Percentiles rank a stretch among this genome's conserved stretches.
Evolutionary conservation across 2,113 vertebrate species (phyloP).

Genomic region (Cyprinodon brontotheroides): DNA sequence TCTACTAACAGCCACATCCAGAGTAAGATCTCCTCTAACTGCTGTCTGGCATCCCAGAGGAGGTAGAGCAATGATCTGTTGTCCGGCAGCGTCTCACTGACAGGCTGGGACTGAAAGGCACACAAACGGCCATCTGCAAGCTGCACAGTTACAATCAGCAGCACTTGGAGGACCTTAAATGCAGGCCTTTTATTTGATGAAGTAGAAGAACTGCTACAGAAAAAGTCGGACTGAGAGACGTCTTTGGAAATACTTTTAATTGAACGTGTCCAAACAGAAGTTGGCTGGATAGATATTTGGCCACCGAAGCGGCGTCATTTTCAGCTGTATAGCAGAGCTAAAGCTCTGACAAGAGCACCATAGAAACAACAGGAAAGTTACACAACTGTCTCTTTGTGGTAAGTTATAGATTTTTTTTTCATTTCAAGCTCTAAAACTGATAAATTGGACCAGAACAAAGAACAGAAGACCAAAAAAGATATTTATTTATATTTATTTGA

Average conservation of each 20-base stretch:
- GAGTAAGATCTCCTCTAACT: constrained; percentile 38
- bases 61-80: constrained; percentile 36
- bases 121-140: constrained; percentile 43
- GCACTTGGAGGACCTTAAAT: constrained; percentile 12
- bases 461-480: not conserved
- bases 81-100: constrained; percentile 42
- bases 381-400: constrained; percentile 44
- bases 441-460: constrained; percentile 11
- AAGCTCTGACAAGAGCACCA: constrained; percentile 16
- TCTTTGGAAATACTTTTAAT: constrained; percentile 44
- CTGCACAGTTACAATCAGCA: constrained; percentile 37
- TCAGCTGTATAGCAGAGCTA: constrained; percentile 9
- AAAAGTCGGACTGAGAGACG: constrained; percentile 40
- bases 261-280: constrained; percentile 28
- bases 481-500: too few species aligned
- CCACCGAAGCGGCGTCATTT: constrained; percentile 21
- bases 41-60: constrained; percentile 37
- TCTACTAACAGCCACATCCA: not conserved
- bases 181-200: not conserved
- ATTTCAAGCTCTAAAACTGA: constrained; percentile 10
- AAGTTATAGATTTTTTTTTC: constrained; percentile 11
- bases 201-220: constrained; percentile 1
- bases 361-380: constrained; percentile 32
- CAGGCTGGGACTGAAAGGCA: constrained; percentile 49
- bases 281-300: constrained; percentile 6